A percentile compares a stretch with the other conserved stretches of the same genome.
Evolutionary conservation across 2,113 vertebrate species (phyloP).

Genomic region (Shinisaurus crocodilurus): DNA sequence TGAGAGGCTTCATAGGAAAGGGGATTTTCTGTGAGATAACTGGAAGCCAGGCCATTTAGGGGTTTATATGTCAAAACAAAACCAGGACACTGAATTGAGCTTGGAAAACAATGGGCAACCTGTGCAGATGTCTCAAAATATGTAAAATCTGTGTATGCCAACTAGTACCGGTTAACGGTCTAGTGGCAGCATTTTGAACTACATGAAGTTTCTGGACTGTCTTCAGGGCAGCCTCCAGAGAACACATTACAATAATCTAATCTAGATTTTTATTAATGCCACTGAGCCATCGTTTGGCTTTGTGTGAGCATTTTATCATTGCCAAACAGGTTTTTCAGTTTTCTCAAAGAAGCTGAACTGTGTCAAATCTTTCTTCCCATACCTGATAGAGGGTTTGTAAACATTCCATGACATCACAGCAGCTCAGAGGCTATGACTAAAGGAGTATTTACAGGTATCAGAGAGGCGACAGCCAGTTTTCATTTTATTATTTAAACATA

Average conservation of each 20-base stretch:
- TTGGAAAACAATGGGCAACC: background rate
- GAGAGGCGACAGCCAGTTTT: background rate
- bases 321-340: background rate
- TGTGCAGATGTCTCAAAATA: background rate
- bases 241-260: background rate
- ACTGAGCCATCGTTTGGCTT: background rate
- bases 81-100: background rate
- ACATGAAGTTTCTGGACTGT: background rate
- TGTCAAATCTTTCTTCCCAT: background rate
- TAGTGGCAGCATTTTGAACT: background rate
- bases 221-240: background rate
- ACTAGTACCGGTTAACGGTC: background rate
- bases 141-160: background rate
- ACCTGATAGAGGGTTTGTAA: background rate
- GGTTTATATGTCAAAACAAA: background rate
- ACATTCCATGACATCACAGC: background rate
- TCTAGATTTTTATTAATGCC: background rate
- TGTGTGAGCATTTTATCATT: background rate
- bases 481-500: background rate
- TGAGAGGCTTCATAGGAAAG: background rate
- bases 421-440: background rate
- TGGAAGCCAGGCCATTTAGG: background rate
- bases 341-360: background rate
- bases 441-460: background rate
- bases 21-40: background rate